Evolutionary conservation across 2,888 invertebrate species (phyloP), one percentile per base, ranked within the genome.

Genomic region (Spodoptera littoralis): DNA sequence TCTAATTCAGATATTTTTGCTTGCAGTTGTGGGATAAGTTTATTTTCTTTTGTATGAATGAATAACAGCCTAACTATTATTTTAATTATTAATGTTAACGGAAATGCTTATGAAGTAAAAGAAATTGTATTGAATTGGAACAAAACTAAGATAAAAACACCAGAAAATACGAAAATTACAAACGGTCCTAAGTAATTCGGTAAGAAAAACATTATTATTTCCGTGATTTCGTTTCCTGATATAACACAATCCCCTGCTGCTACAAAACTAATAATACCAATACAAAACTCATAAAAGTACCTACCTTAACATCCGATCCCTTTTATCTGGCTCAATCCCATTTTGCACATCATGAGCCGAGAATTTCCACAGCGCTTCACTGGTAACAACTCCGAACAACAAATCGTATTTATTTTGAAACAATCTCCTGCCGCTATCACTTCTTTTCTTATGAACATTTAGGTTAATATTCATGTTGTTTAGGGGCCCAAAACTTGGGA

Each of bases 281-380:
- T 76, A 65, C 12, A 48, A 70, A 55, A 57, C 48, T 46, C 47
- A 47, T 47, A 58, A 54, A 58, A 64, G 22, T 24, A 53, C 83
- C 77, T 77, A 92, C 95, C 95, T 95, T 79, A 97, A 95, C 89
- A 98, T 98, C 86, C 97, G 96, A 93, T 98, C 98, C 61, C 98
- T 95, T 70, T 98, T 96, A 78, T 98, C 98, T 67, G 98, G 97
- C 84, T 98, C 98, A 87, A 98, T 98, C 41, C 98, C 98, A 83
- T 96, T 96, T 83, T 97, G 96, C 54, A 97, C 96, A 85, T 98
- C 98, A 65, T 96, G 96, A 47, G 97, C 97, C 22, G 97, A 97
- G 88, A 99, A 98, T 87, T 97, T 96, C 96, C 98, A 98, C 77
- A 99, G 95, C n/a, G 99, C 98, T 88, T 98, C 98, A 85, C 97